These are phyloP conservation scores for Trachelus tabidus DNA, from an alignment of 2,888 invertebrate genomes.

Conservation along the genomic window DNA sequence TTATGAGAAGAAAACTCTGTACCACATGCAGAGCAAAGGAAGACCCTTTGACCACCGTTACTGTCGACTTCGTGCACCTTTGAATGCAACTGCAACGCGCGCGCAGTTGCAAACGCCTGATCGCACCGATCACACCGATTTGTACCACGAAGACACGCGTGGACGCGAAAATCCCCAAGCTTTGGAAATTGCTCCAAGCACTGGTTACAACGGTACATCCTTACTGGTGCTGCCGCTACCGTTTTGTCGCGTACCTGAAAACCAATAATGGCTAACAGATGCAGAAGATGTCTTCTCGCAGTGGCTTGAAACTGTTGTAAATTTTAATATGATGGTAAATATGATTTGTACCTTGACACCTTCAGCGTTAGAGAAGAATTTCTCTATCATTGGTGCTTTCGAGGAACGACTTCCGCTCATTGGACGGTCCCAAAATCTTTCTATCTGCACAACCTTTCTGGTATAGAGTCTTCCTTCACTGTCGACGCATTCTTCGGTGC, in stretches of 20 bases:
- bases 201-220: slow-evolving; percentile 66
- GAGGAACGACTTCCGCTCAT: slow-evolving; percentile 32
- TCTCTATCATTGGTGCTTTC: slow-evolving; percentile 61
- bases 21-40: slow-evolving; percentile 74
- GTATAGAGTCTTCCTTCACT: slow-evolving; percentile 68
- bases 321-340: neutral
- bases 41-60: slow-evolving; percentile 57
- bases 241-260: slow-evolving; percentile 54
- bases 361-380: slow-evolving; percentile 62
- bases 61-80: slow-evolving; percentile 69
- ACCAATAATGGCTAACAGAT: neutral
- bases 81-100: slow-evolving; percentile 73
- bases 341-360: slow-evolving; percentile 55
- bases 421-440: slow-evolving; percentile 69
- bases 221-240: slow-evolving; percentile 36
- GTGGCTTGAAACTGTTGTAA: too few relatives aligned
- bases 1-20: slow-evolving; percentile 78
- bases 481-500: slow-evolving; percentile 68
- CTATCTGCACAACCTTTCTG: slow-evolving; percentile 71
- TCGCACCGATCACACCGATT: slow-evolving; percentile 59
- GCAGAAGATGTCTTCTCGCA: neutral
- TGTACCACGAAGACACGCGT: slow-evolving; percentile 62
- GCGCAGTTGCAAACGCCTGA: slow-evolving; percentile 62
- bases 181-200: slow-evolving; percentile 67
- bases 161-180: slow-evolving; percentile 65